phyloP scores from a whole-genome alignment of 2,113 vertebrate genomes.

The Hippotragus niger region DNA sequence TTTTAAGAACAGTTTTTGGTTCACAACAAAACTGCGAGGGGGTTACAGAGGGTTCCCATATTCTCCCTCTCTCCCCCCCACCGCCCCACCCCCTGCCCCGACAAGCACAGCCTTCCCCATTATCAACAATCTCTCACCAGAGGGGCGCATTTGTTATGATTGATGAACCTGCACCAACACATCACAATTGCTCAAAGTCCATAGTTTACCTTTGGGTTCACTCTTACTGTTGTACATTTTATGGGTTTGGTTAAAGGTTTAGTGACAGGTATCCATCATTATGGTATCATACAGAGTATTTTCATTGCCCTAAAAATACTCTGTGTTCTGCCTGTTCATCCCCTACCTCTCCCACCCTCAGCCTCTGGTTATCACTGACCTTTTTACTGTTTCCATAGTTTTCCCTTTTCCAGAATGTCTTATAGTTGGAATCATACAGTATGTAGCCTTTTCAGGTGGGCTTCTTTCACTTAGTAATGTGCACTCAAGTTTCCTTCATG shows the following conservation, averaged over 20 bases:
- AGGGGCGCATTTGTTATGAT: not conserved
- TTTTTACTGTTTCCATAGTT: not conserved
- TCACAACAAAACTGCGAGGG: not conserved
- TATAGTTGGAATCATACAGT: not conserved
- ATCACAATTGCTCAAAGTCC: not conserved
- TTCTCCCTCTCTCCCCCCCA: not conserved
- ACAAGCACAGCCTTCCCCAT: not conserved
- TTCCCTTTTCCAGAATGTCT: not conserved
- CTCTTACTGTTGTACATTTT: not conserved
- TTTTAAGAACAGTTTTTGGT: not conserved
- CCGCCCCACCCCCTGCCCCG: rapidly evolving
- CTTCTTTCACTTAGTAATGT: not conserved
- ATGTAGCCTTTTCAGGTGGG: not conserved
- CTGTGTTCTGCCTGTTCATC: not conserved
- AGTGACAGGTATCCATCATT: not conserved
- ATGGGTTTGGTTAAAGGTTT: not conserved
- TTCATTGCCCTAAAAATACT: not conserved
- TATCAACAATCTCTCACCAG: not conserved
- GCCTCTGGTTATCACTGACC: not conserved
- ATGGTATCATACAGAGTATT: not conserved
- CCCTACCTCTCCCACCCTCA: not conserved
- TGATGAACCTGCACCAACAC: not conserved
- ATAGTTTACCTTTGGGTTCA: not conserved
- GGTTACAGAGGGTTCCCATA: not conserved
- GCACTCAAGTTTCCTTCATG: not conserved